A percentile compares a stretch with the other conserved stretches of the same genome.
Conservation (phyloP, 2,888 invertebrate genomes). For the Liodrosophila aerea region DNA sequence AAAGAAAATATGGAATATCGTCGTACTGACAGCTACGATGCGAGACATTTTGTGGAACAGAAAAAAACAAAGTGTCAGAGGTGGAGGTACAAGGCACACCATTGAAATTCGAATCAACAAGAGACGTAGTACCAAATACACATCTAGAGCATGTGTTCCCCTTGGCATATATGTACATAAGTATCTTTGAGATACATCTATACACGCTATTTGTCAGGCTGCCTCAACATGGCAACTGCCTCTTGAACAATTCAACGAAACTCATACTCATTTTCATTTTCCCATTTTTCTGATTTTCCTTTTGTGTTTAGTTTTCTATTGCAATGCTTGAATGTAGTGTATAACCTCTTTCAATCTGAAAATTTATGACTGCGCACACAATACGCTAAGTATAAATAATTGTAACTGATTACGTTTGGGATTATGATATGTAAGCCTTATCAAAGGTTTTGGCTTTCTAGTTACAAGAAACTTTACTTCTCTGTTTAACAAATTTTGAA, state of each 20-base stretch:
- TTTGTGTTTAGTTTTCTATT: neutral
- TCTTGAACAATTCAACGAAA: conserved; percentile 11
- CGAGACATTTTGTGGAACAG: conserved; percentile 58
- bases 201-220: conserved; percentile 21
- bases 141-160: conserved; percentile 35
- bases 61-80: conserved; percentile 33
- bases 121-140: neutral
- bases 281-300: conserved; percentile 3
- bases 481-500: too few species aligned
- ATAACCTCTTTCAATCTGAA: too few species aligned
- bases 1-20: conserved; percentile 32
- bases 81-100: conserved; percentile 17
- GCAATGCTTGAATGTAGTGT: too few species aligned
- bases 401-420: too few species aligned
- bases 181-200: neutral
- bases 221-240: conserved; percentile 48
- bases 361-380: too few species aligned
- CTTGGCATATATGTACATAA: too few species aligned
- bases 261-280: neutral
- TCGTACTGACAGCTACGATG: conserved; percentile 52
- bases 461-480: too few species aligned
- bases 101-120: conserved; percentile 20
- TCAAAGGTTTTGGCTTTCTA: too few species aligned
- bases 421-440: too few species aligned
- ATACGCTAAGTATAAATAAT: too few species aligned